A percentile compares a stretch with the other conserved stretches of the same genome.
phyloP scores from a whole-genome alignment of 2,113 vertebrate species.

The Ellobius talpinus region DNA sequence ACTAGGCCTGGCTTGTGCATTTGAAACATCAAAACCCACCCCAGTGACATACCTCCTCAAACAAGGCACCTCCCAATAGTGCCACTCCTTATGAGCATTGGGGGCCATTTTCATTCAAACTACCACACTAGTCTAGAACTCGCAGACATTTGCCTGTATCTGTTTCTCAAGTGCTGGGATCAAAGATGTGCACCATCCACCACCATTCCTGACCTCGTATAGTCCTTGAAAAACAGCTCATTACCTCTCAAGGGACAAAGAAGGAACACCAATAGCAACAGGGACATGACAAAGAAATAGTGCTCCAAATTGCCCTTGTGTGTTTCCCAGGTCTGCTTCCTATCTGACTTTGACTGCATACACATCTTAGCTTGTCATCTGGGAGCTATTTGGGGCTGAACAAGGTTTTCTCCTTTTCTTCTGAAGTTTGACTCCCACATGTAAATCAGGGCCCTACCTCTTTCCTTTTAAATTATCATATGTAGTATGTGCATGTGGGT shows the following conservation, averaged over 20 bases:
- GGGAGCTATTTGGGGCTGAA: slow-evolving; percentile 6
- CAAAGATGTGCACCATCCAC: not conserved
- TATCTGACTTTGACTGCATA: not conserved
- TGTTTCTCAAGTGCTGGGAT: not conserved
- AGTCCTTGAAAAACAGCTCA: not conserved
- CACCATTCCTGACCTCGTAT: not conserved
- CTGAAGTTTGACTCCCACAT: slow-evolving; percentile 29
- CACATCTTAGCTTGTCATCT: not conserved
- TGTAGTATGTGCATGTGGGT: not conserved
- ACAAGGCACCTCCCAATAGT: not conserved
- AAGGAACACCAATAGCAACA: not conserved
- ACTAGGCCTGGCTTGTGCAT: not conserved
- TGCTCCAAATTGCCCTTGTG: not conserved
- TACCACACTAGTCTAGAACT: not conserved
- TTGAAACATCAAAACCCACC: not conserved
- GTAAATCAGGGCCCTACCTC: not conserved
- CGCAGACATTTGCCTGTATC: not conserved
- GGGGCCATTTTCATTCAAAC: not conserved
- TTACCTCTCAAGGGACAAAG: slow-evolving; percentile 11
- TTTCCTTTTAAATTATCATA: not conserved
- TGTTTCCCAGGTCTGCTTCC: not conserved
- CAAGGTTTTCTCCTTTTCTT: not conserved
- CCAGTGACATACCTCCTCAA: not conserved
- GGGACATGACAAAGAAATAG: not conserved
- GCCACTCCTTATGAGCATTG: too few relatives aligned